These are phyloP conservation scores for Rhamphomyia laevipes DNA, from an alignment of 2,888 invertebrate genomes.

Conservation along the genomic window DNA sequence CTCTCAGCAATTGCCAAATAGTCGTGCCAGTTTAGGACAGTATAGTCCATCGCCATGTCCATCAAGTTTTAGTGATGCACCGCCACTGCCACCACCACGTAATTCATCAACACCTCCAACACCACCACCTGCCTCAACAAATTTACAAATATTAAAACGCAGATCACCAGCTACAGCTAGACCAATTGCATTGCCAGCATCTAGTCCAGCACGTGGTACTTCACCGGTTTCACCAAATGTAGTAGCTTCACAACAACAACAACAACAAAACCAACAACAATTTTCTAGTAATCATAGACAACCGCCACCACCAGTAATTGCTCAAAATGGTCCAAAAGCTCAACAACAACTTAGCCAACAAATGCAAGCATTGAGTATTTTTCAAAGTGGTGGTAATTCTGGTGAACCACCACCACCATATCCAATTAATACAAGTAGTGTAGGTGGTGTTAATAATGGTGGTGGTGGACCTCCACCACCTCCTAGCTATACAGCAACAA, in stretches of 20 bases:
- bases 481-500: constrained; percentile 73
- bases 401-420: constrained; percentile 59
- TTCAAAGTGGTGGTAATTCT: constrained; percentile 48
- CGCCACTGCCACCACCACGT: constrained; percentile 52
- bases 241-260: constrained; percentile 20
- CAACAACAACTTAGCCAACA: constrained; percentile 82
- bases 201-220: constrained; percentile 54
- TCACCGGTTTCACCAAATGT: constrained; percentile 51
- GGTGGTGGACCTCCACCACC: constrained; percentile 43
- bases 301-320: constrained; percentile 60
- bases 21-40: constrained; percentile 35
- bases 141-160: constrained; percentile 59
- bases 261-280: constrained; percentile 7
- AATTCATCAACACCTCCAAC: constrained; percentile 57
- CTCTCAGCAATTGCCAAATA: constrained; percentile 46
- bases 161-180: constrained; percentile 63
- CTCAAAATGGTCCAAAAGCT: constrained; percentile 66
- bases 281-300: constrained; percentile 23
- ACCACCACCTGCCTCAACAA: constrained; percentile 51
- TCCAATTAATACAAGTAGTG: constrained; percentile 45
- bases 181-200: constrained; percentile 40
- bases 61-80: constrained; percentile 46
- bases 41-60: constrained; percentile 44
- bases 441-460: constrained; percentile 16
- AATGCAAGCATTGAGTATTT: constrained; percentile 74